Base-by-base conservation (phyloP, 2,113 vertebrate genomes). In the Sinocyclocheilus maitianheensis region DNA sequence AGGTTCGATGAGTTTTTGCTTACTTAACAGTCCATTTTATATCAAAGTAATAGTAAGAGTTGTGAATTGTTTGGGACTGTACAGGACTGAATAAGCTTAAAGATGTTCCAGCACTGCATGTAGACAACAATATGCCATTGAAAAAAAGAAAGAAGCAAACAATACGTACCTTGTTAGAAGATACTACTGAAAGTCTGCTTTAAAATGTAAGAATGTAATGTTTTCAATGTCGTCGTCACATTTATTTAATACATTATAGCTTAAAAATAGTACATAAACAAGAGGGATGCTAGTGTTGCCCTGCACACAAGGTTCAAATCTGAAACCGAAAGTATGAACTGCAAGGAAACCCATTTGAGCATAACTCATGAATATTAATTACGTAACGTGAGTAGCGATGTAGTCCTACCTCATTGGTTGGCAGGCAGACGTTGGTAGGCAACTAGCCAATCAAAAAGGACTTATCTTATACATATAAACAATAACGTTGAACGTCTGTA, bases 351-450 rank as follows among this genome's bases (percentile, higher is more conserved):
- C 58, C 78, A 4, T 24, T 8, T 22, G 55, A 6, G 78, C 11
- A 8, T 1, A 24, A 24, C n/a, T 81, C 9, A 37, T 81, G 78
- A 81, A 81, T 81, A 81, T 81, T 81, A 18, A 81, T 65, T 46
- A 81, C 60, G 78, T 4, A 65, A 46, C n/a, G 12, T n/a, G 12
- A 80, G 20, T 7, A 0, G 2, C 20, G 6, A 2, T 14, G 46
- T 48, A 24, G 6, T 26, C 14, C 7, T 10, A 9, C 0, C 40
- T 63, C 14, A 81, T 81, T 81, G 78, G 78, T 8, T 81, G 6
- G 13, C 9, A 13, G 26, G 18, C 51, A 37, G 30, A 13, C 30
- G 18, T 40, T n/a, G 9, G 3, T 11, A 20, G 22, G 22, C 22
- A 18, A 14, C 46, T 26, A 14, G 75, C 46, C 30, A 71, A 71